phyloP scores from a whole-genome alignment of 2,888 invertebrate species.

The Choristoneura rosaceana region DNA sequence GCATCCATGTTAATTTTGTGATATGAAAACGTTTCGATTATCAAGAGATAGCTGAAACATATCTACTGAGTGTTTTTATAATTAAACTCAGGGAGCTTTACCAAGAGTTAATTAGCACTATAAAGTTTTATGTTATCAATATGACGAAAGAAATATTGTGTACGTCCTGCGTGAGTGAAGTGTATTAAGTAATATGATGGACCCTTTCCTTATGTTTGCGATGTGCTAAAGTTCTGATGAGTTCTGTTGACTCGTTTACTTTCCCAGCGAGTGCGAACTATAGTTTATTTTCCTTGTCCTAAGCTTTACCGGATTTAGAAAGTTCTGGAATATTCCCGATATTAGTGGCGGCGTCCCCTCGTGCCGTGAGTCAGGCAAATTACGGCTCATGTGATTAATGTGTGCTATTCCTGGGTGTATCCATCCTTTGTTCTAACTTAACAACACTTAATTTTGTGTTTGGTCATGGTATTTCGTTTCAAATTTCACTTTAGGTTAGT shows the following conservation, averaged over 20 bases:
- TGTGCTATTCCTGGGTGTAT: conserved; percentile 75
- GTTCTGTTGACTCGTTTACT: conserved; percentile 33
- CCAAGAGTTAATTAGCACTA: not conserved
- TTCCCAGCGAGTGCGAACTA: conserved; percentile 45
- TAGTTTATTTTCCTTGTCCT: conserved; percentile 66
- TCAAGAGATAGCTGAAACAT: not conserved
- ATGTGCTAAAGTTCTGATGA: conserved; percentile 39
- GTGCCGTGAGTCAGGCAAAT: conserved; percentile 82
- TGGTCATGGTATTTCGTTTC: conserved; percentile 29
- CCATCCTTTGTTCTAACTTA: conserved; percentile 68
- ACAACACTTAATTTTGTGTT: conserved; percentile 47
- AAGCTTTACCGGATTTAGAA: conserved; percentile 78
- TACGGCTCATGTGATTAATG: conserved; percentile 81
- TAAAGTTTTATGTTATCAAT: not conserved
- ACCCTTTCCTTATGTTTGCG: conserved; percentile 27
- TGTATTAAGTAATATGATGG: conserved; percentile 1
- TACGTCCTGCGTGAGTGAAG: not conserved
- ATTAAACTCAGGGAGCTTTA: not conserved
- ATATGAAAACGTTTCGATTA: conserved; percentile 13
- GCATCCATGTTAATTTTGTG: conserved; percentile 25
- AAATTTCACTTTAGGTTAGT: not conserved
- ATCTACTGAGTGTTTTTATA: not conserved
- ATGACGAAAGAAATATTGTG: not conserved
- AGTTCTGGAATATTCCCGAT: conserved; percentile 60
- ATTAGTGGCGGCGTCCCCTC: conserved; percentile 75